Evolutionary conservation across 2,113 vertebrate genomes (phyloP).

Genomic region (Odontesthes bonariensis): DNA sequence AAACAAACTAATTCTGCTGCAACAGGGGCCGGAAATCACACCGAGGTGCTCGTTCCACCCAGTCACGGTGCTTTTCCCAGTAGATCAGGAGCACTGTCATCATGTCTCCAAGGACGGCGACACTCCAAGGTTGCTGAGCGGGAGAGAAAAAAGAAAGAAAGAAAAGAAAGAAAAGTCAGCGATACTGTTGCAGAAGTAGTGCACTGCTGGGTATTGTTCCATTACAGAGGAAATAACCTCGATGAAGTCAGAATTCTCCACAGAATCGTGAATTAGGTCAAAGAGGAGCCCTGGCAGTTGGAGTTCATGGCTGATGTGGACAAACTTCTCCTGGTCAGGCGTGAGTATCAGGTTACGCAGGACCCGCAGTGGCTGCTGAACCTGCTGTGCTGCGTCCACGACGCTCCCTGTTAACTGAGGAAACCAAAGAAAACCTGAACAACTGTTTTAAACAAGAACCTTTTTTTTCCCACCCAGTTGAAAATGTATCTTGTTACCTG

Average conservation of each 20-base stretch:
- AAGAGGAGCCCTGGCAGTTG: constrained; percentile 85
- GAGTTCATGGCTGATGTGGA: constrained; percentile 77
- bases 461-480: fast-evolving
- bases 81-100: constrained; percentile 70
- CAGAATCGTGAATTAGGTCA: constrained; percentile 78
- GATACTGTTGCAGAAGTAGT: not conserved
- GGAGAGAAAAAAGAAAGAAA: not conserved
- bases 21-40: constrained; percentile 22
- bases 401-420: constrained; percentile 83
- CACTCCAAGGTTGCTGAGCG: constrained; percentile 64
- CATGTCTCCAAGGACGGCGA: constrained; percentile 67
- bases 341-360: constrained; percentile 82
- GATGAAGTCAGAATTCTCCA: constrained; percentile 73
- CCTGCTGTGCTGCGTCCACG: constrained; percentile 79
- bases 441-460: not conserved
- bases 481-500: constrained; percentile 81
- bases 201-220: not conserved
- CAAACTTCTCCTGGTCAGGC: constrained; percentile 74
- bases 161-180: not conserved
- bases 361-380: constrained; percentile 82
- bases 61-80: constrained; percentile 70
- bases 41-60: constrained; percentile 70
- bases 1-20: fast-evolving
- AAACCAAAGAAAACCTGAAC: not conserved
- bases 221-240: constrained; percentile 80